Evolutionary conservation across 2,888 invertebrate genomes (phyloP), one percentile per base, ranked within the genome.

Genomic region (Cheilosia impressa): DNA sequence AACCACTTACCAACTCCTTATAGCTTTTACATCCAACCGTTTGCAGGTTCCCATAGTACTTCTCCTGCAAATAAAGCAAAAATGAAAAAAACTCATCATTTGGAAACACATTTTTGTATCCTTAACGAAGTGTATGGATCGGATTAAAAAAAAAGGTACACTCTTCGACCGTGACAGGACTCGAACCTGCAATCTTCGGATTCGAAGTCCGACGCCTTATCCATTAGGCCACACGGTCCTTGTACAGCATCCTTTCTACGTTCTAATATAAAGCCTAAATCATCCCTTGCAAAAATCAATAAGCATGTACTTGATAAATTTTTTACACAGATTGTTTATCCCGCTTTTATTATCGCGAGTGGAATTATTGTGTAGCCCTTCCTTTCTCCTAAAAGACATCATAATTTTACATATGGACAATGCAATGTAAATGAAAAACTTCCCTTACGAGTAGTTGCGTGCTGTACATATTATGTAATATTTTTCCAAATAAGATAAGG

Each of bases 161-260:
- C 2, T 6, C 7, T 31, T 43, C 85, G 85, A 85, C 85, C 85
- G 85, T 85, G 85, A 85, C 85, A 85, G 85, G 85, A 85, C 85
- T 85, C 85, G 85, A 85, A 85, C 85, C 85, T 85, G 85, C 85
- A 85, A 85, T 85, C 85, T 85, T 85, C 85, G 85, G 85, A 85
- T 85, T 85, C 85, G 85, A 85, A 85, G 85, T 85, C 85, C 85
- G 85, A 85, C 85, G 85, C 85, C 85, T 85, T 85, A 85, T 85
- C 85, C 85, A 85, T 85, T 85, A 85, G 85, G 85, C 85, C 85
- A 85, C 85, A 85, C 85, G 85, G 85, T 85, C 85, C 85, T 81
- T 68, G 31, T 72, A 43, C 84, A 84, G 84, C 84, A 84, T 84
- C 80, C 47, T 19, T 75, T 10, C 17, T 60, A 47, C 47, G 24